Percentiles rank a stretch among this genome's conserved stretches.
phyloP scores from a whole-genome alignment of 2,113 vertebrate species.

The Gallinago paraguaiae region DNA sequence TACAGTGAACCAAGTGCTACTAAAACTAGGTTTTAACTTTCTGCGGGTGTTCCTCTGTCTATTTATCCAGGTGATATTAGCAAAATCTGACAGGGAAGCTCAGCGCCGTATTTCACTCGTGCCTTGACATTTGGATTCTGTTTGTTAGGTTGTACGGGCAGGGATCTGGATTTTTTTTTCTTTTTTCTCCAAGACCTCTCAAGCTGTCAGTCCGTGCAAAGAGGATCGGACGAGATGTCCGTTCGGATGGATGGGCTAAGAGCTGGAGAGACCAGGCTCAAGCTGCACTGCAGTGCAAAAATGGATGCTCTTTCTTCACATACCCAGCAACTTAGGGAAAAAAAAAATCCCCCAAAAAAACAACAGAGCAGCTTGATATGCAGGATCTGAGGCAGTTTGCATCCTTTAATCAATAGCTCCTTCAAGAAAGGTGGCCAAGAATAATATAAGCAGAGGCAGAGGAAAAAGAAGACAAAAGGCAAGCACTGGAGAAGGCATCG shows the following conservation, averaged over 20 bases:
- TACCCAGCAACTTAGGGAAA: not conserved
- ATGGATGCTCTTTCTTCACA: constrained; percentile 32
- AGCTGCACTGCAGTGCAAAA: constrained; percentile 18
- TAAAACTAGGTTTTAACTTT: constrained; percentile 24
- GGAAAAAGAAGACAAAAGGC: not conserved
- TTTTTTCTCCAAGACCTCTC: constrained; percentile 27
- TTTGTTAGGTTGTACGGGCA: constrained; percentile 30
- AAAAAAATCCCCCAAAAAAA: not conserved
- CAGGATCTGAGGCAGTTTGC: constrained; percentile 13
- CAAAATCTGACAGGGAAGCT: constrained; percentile 26
- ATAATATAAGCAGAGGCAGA: not conserved
- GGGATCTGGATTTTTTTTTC: constrained; percentile 9
- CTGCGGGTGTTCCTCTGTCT: not conserved
- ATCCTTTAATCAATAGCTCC: constrained; percentile 18
- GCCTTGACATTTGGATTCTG: constrained; percentile 46
- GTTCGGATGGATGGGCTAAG: not conserved
- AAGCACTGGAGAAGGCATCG: not conserved
- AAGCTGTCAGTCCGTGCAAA: constrained; percentile 25
- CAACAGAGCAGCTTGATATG: constrained; percentile 22
- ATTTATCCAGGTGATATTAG: constrained; percentile 31
- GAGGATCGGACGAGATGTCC: constrained; percentile 40
- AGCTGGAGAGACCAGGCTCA: not conserved
- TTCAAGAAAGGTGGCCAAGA: not conserved
- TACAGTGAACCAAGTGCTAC: constrained; percentile 40
- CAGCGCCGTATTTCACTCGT: not conserved